Conservation (phyloP, 1,140 invertebrate species). For the Drosophila ambigua region DNA sequence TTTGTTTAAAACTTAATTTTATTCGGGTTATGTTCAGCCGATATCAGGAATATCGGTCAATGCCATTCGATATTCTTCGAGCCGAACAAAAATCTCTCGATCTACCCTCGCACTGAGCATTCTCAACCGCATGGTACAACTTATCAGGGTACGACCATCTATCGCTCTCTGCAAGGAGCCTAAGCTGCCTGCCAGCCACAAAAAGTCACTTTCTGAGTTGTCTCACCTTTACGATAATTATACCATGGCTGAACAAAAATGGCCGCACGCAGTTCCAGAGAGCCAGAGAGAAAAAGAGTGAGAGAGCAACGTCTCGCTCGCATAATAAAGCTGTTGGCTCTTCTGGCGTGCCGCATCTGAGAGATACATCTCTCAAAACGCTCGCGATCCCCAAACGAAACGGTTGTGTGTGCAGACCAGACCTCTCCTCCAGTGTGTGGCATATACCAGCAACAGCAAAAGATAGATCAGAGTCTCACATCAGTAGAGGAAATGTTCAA, state of each 20-base stretch:
- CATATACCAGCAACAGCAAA: constrained; percentile 10
- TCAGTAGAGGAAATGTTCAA: constrained; percentile 11
- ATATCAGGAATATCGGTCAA: not conserved
- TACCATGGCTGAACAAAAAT: constrained; percentile 55
- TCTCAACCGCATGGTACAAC: constrained; percentile 14
- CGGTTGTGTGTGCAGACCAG: constrained; percentile 65
- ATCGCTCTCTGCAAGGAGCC: too few species aligned
- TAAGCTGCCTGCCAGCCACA: too few species aligned
- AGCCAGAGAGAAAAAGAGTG: constrained; percentile 1
- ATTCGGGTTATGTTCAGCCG: not conserved
- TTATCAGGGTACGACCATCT: too few species aligned
- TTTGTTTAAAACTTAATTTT: too few species aligned
- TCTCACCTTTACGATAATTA: too few species aligned
- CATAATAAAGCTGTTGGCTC: constrained; percentile 71
- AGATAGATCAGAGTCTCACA: constrained; percentile 24
- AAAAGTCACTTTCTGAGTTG: too few species aligned
- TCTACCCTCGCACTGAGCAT: constrained; percentile 40
- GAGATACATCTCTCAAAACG: constrained; percentile 71
- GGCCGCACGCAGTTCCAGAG: constrained; percentile 56
- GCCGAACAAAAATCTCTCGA: not conserved
- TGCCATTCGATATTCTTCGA: constrained; percentile 31
- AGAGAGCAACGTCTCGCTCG: constrained; percentile 20
- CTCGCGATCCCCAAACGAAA: constrained; percentile 78
- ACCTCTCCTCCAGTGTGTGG: constrained; percentile 33
- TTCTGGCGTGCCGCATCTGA: constrained; percentile 53